Conservation (phyloP, 2,113 vertebrate genomes). For the Acanthisitta chloris region DNA sequence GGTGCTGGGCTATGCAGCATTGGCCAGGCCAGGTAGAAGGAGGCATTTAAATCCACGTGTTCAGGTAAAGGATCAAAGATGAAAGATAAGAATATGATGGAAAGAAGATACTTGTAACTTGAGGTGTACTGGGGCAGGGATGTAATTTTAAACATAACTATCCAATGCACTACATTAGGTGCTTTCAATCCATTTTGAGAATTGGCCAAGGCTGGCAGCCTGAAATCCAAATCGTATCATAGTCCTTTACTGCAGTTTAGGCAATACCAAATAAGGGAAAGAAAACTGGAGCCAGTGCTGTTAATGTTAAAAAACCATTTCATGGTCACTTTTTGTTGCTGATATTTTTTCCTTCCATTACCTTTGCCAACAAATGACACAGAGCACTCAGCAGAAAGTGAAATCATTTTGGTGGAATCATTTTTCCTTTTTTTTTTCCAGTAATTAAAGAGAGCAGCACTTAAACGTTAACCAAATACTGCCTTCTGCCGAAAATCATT, state of each 20-base stretch:
- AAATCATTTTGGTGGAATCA: constrained; percentile 5
- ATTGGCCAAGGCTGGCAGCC: not conserved
- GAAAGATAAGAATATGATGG: not conserved
- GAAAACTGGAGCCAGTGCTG: not conserved
- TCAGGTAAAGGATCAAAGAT: not conserved
- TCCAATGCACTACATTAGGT: not conserved
- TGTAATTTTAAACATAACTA: not conserved
- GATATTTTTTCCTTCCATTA: constrained; percentile 34
- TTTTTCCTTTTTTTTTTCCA: not conserved
- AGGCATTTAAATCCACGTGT: not conserved
- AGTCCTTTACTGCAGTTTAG: not conserved
- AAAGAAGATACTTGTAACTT: not conserved
- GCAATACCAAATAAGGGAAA: not conserved
- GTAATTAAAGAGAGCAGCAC: not conserved
- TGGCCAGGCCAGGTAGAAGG: not conserved
- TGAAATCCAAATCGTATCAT: not conserved
- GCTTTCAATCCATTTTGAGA: not conserved
- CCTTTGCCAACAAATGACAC: constrained; percentile 42
- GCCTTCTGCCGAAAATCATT: not conserved
- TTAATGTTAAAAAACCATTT: not conserved
- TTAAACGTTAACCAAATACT: not conserved
- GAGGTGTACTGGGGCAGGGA: not conserved
- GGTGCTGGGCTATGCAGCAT: not conserved
- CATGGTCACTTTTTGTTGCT: not conserved
- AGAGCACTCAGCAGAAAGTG: not conserved